Base-by-base conservation (phyloP, 2,888 invertebrate species). In the Gerosis bhagava region DNA sequence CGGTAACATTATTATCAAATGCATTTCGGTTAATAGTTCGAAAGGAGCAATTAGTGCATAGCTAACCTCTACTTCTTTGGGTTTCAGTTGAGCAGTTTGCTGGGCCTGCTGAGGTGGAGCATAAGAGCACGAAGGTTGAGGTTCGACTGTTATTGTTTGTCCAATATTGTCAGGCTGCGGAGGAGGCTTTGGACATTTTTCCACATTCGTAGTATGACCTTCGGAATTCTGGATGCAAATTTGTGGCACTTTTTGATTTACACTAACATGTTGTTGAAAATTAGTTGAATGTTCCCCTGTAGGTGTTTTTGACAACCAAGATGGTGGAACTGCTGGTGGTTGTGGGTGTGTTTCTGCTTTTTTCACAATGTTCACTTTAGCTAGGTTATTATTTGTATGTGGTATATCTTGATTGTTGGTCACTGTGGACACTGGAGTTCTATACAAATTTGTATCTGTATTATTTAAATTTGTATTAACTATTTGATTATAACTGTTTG, bases 31-130 rank as follows among this genome's bases (percentile, higher is more conserved):
- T n/a, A n/a, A n/a, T n/a, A n/a, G n/a, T n/a, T n/a, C n/a, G n/a
- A n/a, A n/a, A n/a, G n/a, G n/a, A n/a, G n/a, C n/a, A 35, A 44
- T 51, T 43, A 43, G 54, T 67, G 61, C n/a, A n/a, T n/a, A 57
- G 77, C 88, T 88, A 81, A 88, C 88, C 88, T 88, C 88, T 55
- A 84, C 84, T 81, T 88, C 88, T 77, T 81, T 80, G 40, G 80
- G 80, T 68, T 79, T 84, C 54, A 80, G 77, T 56, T 78, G 86
- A 46, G 73, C 59, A 48, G 65, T 54, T 32, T 60, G 31, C 24
- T 24, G 35, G 2, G 8, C 13, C 35, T 22, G 61, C 24, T 67
- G 62, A 17, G 73, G 69, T 45, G 74, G 68, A 45, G 60, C 71
- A 62, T 73, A 84, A 13, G 88, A 88, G 60, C 88, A 87, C 53